phyloP scores from a whole-genome alignment of 1,140 invertebrate species.

The Drosophila azteca region DNA sequence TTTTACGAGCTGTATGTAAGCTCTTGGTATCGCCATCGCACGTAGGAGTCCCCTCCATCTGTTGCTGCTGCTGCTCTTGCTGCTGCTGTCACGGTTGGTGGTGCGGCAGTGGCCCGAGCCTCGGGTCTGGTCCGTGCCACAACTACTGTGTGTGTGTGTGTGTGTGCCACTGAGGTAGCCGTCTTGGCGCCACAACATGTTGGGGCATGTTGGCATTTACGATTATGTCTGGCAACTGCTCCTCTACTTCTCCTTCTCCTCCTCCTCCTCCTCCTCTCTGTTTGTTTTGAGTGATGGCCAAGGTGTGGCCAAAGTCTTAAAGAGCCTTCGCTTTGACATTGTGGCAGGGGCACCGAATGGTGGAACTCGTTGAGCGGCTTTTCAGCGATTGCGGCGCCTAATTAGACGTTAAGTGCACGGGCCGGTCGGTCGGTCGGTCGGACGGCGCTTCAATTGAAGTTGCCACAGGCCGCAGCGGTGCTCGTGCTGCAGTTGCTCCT shows the following conservation, averaged over 20 bases:
- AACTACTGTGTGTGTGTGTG: slow-evolving; percentile 15
- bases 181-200: slow-evolving; percentile 55
- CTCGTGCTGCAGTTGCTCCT: not conserved
- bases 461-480: slow-evolving; percentile 10
- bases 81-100: slow-evolving; percentile 73
- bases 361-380: slow-evolving; percentile 67
- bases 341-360: slow-evolving; percentile 21
- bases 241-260: slow-evolving; percentile 6
- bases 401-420: slow-evolving; percentile 72
- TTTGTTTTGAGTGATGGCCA: slow-evolving; percentile 61
- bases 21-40: slow-evolving; percentile 69
- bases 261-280: slow-evolving; percentile 6
- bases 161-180: slow-evolving; percentile 67
- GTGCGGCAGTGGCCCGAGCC: slow-evolving; percentile 12
- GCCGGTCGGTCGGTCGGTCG: slow-evolving; percentile 27
- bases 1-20: slow-evolving; percentile 77
- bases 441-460: slow-evolving; percentile 47
- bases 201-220: slow-evolving; percentile 60
- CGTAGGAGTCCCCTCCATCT: slow-evolving; percentile 67
- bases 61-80: slow-evolving; percentile 11
- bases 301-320: slow-evolving; percentile 65
- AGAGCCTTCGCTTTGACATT: slow-evolving; percentile 63
- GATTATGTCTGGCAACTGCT: slow-evolving; percentile 46
- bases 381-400: slow-evolving; percentile 63
- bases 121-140: not conserved